These are phyloP conservation scores for Tetanocera ferruginea DNA, from an alignment of 2,888 invertebrate genomes.

Conservation along the genomic window DNA sequence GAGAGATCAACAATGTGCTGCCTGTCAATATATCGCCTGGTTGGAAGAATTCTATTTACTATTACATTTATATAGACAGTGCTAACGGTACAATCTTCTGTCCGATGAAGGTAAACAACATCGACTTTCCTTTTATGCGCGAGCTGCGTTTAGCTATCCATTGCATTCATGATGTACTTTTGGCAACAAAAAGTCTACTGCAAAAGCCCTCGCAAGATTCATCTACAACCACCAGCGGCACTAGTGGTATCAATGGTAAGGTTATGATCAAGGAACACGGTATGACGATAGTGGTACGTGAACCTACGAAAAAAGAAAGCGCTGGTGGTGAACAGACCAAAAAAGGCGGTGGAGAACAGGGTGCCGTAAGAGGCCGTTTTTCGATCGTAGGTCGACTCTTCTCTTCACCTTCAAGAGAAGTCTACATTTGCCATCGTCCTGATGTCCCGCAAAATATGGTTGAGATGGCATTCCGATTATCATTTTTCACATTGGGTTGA, in stretches of 20 bases:
- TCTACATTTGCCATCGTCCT: conserved; percentile 90
- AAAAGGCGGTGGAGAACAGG: conserved; percentile 59
- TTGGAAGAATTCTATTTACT: conserved; percentile 61
- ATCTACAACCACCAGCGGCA: background rate
- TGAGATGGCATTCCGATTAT: conserved; percentile 87
- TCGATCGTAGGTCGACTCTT: conserved; percentile 78
- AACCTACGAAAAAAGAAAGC: conserved; percentile 68
- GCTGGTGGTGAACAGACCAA: conserved; percentile 77
- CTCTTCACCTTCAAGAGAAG: conserved; percentile 81
- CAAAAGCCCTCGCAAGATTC: conserved; percentile 46
- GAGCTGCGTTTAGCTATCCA: conserved; percentile 81
- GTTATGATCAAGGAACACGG: conserved; percentile 82
- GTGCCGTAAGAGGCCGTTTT: conserved; percentile 67
- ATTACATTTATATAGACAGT: conserved; percentile 62
- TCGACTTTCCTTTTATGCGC: conserved; percentile 74
- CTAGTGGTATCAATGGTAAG: background rate
- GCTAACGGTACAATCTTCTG: conserved; percentile 58
- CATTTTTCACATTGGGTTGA: conserved; percentile 68
- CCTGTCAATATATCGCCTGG: conserved; percentile 66
- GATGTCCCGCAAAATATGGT: conserved; percentile 88
- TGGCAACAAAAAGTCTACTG: conserved; percentile 71
- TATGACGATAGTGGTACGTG: conserved; percentile 75
- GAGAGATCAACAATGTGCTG: conserved; percentile 73
- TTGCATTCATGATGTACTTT: conserved; percentile 79
- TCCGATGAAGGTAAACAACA: conserved; percentile 60